phyloP scores from a whole-genome alignment of 2,797 vertebrate genomes.

The Crocidura indochinensis region DNA sequence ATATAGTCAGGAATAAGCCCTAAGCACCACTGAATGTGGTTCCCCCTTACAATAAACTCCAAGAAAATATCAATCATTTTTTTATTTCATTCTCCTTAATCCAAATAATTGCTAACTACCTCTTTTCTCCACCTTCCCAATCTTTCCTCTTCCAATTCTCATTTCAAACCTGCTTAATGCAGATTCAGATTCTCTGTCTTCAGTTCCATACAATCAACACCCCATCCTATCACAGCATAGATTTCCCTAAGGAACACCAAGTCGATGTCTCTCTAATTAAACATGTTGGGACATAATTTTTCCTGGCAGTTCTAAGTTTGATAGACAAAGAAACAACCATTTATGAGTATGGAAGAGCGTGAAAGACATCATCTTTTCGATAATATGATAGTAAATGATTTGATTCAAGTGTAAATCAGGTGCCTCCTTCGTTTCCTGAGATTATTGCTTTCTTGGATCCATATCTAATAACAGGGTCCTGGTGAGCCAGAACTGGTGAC shows the following conservation, averaged over 20 bases:
- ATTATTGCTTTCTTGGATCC: conserved; percentile 24
- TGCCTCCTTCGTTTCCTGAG: not conserved
- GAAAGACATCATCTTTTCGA: conserved; percentile 24
- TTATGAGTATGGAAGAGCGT: not conserved
- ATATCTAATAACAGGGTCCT: conserved; percentile 13
- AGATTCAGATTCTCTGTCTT: not conserved
- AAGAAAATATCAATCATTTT: not conserved
- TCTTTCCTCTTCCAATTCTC: not conserved
- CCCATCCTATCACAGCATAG: not conserved
- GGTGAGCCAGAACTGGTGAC: not conserved
- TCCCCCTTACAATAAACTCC: too few relatives aligned
- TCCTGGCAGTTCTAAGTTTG: conserved; percentile 39
- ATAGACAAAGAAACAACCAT: conserved; percentile 20
- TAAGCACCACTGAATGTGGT: too few relatives aligned
- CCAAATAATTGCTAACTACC: not conserved
- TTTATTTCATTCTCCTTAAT: conserved; percentile 37
- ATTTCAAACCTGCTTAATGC: not conserved
- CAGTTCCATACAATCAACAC: not conserved
- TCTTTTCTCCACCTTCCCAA: not conserved
- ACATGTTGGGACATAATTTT: conserved; percentile 18
- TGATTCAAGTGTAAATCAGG: conserved; percentile 49
- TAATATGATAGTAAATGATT: not conserved
- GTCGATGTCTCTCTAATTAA: conserved; percentile 64
- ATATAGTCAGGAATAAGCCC: too few relatives aligned
- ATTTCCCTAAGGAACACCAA: conserved; percentile 56